phyloP scores from a whole-genome alignment of 2,797 vertebrate genomes.

The Pteronotus mesoamericanus region DNA sequence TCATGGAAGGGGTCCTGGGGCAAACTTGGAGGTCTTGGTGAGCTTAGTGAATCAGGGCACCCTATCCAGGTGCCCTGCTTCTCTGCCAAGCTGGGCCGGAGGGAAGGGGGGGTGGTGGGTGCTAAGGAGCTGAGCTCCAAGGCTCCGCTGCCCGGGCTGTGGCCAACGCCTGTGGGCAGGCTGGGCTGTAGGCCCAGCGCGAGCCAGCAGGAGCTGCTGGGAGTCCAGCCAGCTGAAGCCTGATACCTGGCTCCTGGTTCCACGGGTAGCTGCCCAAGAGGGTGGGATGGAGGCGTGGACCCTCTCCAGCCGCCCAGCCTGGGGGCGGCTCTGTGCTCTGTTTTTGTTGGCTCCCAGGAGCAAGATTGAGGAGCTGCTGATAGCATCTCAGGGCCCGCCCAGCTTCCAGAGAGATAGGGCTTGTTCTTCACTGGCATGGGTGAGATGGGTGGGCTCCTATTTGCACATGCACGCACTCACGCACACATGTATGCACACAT shows the following conservation, averaged over 20 bases:
- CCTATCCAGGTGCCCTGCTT: neutral
- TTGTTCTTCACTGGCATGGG: neutral
- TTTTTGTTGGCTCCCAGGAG: slow-evolving; percentile 41
- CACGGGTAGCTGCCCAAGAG: slow-evolving; percentile 21
- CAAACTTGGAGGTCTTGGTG: slow-evolving; percentile 41
- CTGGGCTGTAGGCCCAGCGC: neutral
- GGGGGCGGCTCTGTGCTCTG: neutral
- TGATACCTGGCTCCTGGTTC: slow-evolving; percentile 57
- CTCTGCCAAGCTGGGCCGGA: neutral
- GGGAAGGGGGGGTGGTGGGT: neutral
- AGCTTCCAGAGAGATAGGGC: neutral
- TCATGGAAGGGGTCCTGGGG: slow-evolving; percentile 50
- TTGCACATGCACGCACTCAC: neutral
- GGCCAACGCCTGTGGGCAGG: slow-evolving; percentile 27
- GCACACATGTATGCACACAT: fast-evolving
- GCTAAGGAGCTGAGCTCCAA: neutral
- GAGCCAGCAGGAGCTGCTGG: slow-evolving; percentile 35
- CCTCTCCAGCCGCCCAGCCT: neutral
- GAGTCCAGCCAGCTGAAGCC: slow-evolving; percentile 45
- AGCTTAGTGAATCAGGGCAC: neutral
- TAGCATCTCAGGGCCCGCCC: neutral
- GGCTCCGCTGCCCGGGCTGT: neutral
- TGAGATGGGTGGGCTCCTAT: neutral
- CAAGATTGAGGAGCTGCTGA: slow-evolving; percentile 8
- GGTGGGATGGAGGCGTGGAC: slow-evolving; percentile 11